These are phyloP conservation scores for Zosterops hypoxanthus DNA, from an alignment of 2,113 vertebrate genomes.

Conservation along the genomic window DNA sequence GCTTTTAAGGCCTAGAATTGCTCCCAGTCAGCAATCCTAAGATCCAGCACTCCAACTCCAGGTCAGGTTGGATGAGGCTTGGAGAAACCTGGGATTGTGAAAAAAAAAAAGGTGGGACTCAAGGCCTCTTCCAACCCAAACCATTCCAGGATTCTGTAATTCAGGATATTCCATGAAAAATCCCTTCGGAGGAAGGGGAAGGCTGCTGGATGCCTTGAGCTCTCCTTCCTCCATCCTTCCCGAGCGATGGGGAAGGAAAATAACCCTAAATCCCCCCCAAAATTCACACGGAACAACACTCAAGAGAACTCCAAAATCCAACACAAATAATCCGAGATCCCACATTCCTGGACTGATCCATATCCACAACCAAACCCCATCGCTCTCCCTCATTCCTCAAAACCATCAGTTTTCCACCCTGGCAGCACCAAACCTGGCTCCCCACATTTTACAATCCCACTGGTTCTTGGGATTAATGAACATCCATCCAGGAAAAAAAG, in stretches of 20 bases:
- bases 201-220: rapidly evolving
- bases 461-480: not conserved
- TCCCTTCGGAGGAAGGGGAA: rapidly evolving
- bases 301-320: rapidly evolving
- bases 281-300: rapidly evolving
- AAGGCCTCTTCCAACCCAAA: not conserved
- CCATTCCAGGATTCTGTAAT: no score
- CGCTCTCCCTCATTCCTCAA: not conserved
- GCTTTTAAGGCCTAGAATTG: not conserved
- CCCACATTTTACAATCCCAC: not conserved
- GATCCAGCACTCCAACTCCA: not conserved
- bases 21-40: rapidly evolving
- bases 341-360: rapidly evolving
- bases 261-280: no score
- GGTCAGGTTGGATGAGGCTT: not conserved
- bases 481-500: not conserved
- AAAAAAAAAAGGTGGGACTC: not conserved
- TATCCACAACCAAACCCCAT: not conserved
- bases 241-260: rapidly evolving
- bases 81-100: not conserved
- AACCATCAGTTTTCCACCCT: not conserved
- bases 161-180: not conserved
- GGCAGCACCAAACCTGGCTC: not conserved
- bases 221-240: not conserved
- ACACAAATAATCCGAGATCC: not conserved